Percentiles rank a stretch among this genome's conserved stretches.
Evolutionary conservation across 53 echinoderm and acorn worm genomes (phyloP).

Genomic region (Temnopleurus reevesii): DNA sequence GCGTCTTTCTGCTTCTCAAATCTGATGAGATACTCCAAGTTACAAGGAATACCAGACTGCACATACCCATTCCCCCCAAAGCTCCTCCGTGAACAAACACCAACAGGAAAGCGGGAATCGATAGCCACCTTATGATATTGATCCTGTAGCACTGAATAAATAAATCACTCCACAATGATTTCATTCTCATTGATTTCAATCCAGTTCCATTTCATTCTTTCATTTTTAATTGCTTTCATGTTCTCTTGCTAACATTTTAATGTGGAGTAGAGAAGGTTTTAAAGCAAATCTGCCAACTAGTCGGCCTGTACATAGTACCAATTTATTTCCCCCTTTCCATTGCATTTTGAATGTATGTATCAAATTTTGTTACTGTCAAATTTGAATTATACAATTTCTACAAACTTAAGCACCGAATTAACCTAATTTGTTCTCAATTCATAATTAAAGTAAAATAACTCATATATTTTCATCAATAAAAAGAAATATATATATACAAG

Average conservation of each 20-base stretch:
- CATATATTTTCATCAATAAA: too few relatives aligned
- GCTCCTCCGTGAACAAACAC: not conserved
- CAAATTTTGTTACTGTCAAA: too few relatives aligned
- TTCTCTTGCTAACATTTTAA: not conserved
- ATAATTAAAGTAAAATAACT: too few relatives aligned
- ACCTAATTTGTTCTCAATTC: too few relatives aligned
- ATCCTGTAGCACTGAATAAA: constrained; percentile 7
- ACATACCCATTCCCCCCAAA: not conserved
- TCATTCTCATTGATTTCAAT: not conserved
- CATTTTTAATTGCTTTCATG: not conserved
- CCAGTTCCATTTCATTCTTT: not conserved
- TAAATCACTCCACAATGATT: not conserved
- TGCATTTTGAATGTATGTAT: too few relatives aligned
- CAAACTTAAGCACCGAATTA: too few relatives aligned
- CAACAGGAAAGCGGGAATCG: not conserved
- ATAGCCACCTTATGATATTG: constrained; percentile 6
- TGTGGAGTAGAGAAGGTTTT: not conserved
- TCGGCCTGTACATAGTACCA: too few relatives aligned
- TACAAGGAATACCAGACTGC: not conserved
- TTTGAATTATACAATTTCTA: too few relatives aligned
- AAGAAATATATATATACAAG: too few relatives aligned
- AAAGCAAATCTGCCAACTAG: too few relatives aligned
- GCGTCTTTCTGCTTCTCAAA: too few relatives aligned
- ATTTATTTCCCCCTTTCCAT: too few relatives aligned
- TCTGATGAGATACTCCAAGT: not conserved